Evolutionary conservation across 2,797 vertebrate species (phyloP).

Genomic region (Tangara arthus): DNA sequence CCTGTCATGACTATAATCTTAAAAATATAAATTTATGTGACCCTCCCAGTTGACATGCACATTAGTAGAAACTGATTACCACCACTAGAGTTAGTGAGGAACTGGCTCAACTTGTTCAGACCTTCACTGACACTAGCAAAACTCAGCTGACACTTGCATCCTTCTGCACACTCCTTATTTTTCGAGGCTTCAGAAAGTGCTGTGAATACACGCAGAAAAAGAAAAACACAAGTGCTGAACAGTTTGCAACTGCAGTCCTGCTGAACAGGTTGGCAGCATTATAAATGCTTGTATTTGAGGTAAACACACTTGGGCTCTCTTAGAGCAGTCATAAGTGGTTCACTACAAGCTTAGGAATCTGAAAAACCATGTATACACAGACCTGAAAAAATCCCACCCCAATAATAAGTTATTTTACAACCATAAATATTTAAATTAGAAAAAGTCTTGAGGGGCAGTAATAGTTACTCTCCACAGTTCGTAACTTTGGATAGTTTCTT

Average conservation of each 20-base stretch:
- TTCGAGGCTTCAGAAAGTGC: background rate
- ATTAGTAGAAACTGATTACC: background rate
- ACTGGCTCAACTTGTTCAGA: background rate
- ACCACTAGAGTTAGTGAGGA: background rate
- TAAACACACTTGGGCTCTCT: background rate
- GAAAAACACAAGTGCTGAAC: background rate
- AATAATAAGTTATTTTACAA: background rate
- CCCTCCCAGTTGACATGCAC: background rate
- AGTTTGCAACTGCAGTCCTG: background rate
- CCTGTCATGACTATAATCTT: background rate
- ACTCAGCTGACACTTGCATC: background rate
- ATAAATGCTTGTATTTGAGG: background rate
- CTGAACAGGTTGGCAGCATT: background rate
- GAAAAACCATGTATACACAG: background rate
- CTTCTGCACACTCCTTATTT: background rate
- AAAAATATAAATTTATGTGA: background rate
- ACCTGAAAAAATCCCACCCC: background rate
- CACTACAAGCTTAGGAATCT: background rate
- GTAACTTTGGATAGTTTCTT: background rate
- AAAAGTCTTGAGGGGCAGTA: background rate
- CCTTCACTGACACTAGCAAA: background rate
- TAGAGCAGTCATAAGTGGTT: background rate
- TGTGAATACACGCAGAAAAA: background rate
- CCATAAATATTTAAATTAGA: background rate
- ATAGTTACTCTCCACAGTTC: background rate